Percentiles rank a stretch among this genome's conserved stretches.
These are phyloP conservation scores for Numida meleagris DNA, from an alignment of 2,113 vertebrate species.

Conservation along the genomic window DNA sequence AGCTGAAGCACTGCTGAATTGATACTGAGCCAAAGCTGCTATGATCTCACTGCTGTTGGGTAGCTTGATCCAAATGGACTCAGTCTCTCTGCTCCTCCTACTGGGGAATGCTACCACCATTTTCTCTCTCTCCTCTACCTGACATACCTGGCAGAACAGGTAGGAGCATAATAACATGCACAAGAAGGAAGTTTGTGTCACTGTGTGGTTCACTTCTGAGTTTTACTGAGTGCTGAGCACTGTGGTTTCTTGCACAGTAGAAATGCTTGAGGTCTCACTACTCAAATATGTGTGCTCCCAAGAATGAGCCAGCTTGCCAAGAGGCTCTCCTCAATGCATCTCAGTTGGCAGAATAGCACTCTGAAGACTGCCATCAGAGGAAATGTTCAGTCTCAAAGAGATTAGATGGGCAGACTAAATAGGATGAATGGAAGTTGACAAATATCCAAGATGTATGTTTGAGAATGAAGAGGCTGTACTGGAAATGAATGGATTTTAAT, in stretches of 20 bases:
- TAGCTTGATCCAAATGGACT: background rate
- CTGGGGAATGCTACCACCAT: background rate
- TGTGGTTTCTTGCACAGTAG: background rate
- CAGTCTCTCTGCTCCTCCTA: background rate
- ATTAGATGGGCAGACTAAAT: slow-evolving; percentile 32
- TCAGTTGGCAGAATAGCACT: background rate
- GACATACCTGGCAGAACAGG: background rate
- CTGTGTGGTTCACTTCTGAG: background rate
- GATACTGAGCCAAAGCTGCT: background rate
- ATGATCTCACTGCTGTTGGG: background rate
- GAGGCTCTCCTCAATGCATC: slow-evolving; percentile 11
- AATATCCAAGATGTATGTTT: slow-evolving; percentile 58
- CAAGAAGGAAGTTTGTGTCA: background rate
- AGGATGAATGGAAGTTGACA: slow-evolving; percentile 50
- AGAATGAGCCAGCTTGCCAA: slow-evolving; percentile 12
- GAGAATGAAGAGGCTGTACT: slow-evolving; percentile 25
- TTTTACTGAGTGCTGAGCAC: background rate
- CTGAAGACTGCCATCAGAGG: slow-evolving; percentile 5
- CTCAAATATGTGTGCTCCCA: background rate
- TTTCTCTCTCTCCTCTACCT: background rate
- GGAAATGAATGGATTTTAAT: slow-evolving; percentile 56
- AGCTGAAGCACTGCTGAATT: background rate
- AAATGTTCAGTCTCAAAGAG: slow-evolving; percentile 18
- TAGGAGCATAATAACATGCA: background rate
- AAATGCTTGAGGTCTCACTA: slow-evolving; percentile 12